Evolutionary conservation across 2,113 vertebrate species (phyloP), one percentile per base, ranked within the genome.

Genomic region (Zosterops pallidus): DNA sequence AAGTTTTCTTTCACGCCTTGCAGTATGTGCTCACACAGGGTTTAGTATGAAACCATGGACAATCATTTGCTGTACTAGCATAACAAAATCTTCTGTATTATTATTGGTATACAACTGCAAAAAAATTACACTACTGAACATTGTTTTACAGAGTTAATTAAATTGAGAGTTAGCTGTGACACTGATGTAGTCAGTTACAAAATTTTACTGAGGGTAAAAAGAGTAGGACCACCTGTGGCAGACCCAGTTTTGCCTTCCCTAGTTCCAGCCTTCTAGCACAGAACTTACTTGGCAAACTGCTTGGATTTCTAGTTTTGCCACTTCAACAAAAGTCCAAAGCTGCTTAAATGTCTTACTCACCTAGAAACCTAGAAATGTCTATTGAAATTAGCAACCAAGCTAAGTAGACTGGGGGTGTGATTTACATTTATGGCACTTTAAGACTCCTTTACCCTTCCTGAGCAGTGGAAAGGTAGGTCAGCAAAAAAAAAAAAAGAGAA

Each of bases 291-390:
- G 31, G 67, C 46, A 89, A 74, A 84, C n/a, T 85, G 25, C 46
- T 91, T 70, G 55, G 29, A 83, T 94, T 95, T 85, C 63, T 60
- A 50, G 33, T 68, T 91, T 82, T 89, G 13, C 18, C 79, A 87
- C 79, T 89, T 75, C 46, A 83, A 91, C 35, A 62, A 5, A 85
- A 95, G 71, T 39, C 78, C 55, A 92, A 95, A 91, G 65, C 67
- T 83, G 25, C 63, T 94, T 87, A 74, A 91, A 91, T 80, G 74
- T 53, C 71, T 92, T 82, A 53, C 78, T 89, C 67, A 93, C 91
- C 89, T 84, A 85, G 95, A 96, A 96, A 96, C 92, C 90, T 83
- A 94, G 95, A 96, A 95, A 94, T 46, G 91, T 96, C 94, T 92
- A n/a, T 5, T 57, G 80, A 94, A 92, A 96, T 96, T 96, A 96